phyloP scores from a whole-genome alignment of 2,797 vertebrate species.

The Malacoctenus gilli region DNA sequence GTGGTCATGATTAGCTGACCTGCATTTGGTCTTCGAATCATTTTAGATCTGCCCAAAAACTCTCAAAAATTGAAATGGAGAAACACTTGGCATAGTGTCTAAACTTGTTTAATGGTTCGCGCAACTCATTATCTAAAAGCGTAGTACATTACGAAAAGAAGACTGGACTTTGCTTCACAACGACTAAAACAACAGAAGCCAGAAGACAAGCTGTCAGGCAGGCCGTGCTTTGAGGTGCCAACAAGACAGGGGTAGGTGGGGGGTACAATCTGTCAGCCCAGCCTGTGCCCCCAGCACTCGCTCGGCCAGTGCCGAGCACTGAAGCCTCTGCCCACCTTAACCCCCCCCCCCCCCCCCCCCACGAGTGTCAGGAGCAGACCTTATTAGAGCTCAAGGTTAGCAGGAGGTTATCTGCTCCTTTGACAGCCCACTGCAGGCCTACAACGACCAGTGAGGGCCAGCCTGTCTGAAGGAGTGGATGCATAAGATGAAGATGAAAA shows the following conservation, averaged over 20 bases:
- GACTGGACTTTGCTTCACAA: too few relatives aligned
- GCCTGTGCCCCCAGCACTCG: constrained; percentile 59
- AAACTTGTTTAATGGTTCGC: too few relatives aligned
- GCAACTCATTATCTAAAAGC: too few relatives aligned
- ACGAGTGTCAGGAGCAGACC: constrained; percentile 60
- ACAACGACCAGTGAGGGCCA: constrained; percentile 5
- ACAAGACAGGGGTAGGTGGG: constrained; percentile 28
- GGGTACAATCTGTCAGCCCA: constrained; percentile 70
- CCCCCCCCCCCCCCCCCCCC: constrained; percentile 60
- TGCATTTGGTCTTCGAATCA: too few relatives aligned
- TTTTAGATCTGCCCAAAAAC: too few relatives aligned
- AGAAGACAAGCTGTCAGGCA: constrained; percentile 62
- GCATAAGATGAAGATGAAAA: constrained; percentile 20
- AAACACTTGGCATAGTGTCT: too few relatives aligned
- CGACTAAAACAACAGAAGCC: constrained; percentile 40
- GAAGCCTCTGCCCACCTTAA: constrained; percentile 58
- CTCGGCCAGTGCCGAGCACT: constrained; percentile 37
- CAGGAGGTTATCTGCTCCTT: constrained; percentile 66
- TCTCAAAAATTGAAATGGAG: too few relatives aligned
- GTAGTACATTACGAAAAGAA: too few relatives aligned
- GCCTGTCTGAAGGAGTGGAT: constrained; percentile 18
- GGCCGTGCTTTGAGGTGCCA: constrained; percentile 54
- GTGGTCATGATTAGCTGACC: too few relatives aligned
- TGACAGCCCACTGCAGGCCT: constrained; percentile 59
- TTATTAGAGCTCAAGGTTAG: constrained; percentile 79